Percentiles rank a stretch among this genome's conserved stretches.
Conservation (phyloP, 2,113 vertebrate species). For the Myodes glareolus region DNA sequence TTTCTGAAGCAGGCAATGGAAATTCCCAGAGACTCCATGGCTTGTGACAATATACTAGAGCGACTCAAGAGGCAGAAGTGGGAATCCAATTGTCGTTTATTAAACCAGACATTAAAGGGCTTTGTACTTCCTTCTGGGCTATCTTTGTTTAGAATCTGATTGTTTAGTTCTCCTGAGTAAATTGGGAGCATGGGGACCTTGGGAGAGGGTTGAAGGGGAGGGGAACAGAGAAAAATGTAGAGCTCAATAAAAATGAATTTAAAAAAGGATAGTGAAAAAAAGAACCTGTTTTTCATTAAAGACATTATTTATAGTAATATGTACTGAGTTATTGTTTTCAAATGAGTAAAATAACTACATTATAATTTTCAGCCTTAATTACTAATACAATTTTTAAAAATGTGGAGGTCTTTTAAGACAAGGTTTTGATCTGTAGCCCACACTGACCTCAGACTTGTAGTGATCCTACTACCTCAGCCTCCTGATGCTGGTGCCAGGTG, state of each 20-base stretch:
- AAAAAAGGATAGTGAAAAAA: no score
- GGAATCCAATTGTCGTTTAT: not conserved
- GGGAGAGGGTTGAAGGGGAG: no score
- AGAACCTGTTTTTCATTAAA: conserved; percentile 38
- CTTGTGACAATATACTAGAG: not conserved
- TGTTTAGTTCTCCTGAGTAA: not conserved
- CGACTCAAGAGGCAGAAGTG: not conserved
- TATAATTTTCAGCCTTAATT: conserved; percentile 46
- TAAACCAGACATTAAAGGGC: conserved; percentile 25
- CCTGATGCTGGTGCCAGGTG: not conserved
- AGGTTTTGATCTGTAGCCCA: not conserved
- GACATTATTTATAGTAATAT: conserved; percentile 15
- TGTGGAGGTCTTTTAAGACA: not conserved
- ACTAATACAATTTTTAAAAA: not conserved
- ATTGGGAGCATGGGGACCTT: no score
- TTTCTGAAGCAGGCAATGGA: not conserved
- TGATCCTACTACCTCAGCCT: not conserved
- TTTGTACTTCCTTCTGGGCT: not conserved
- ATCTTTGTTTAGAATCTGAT: conserved; percentile 30
- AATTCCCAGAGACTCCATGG: conserved; percentile 25
- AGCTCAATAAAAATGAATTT: no score
- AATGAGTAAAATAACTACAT: conserved; percentile 18
- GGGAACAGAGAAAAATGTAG: no score
- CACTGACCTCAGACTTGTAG: not conserved
- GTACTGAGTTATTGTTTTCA: not conserved